Conservation (phyloP, 2,888 invertebrate species). For the Napeogenes sylphis region DNA sequence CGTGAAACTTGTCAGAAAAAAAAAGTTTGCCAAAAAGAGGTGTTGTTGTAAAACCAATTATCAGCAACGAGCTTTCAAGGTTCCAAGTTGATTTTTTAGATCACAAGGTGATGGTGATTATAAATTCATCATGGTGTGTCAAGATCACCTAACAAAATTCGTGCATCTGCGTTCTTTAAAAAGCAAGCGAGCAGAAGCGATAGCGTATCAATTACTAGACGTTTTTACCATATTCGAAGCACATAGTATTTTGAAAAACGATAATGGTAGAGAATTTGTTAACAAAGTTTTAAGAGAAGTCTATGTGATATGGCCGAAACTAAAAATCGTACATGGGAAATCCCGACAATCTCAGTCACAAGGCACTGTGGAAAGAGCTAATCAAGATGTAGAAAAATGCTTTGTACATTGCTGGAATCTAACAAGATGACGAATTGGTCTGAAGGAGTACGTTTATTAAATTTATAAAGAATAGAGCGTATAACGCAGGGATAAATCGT, state of each 20-base stretch:
- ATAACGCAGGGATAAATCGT: neutral
- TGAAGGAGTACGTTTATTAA: neutral
- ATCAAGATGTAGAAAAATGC: conserved; percentile 46
- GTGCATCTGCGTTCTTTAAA: no score
- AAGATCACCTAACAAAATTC: conserved; percentile 21
- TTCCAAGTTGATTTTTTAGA: conserved; percentile 24
- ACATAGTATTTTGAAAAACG: no score
- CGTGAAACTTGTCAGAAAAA: conserved; percentile 3
- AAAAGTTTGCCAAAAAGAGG: neutral
- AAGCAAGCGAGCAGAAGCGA: no score
- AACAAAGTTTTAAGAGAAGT: neutral
- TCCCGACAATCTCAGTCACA: conserved; percentile 43
- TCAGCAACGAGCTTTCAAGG: conserved; percentile 14
- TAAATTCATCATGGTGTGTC: conserved; percentile 19
- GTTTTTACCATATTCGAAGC: no score
- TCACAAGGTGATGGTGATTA: conserved; percentile 12
- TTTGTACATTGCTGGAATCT: no score
- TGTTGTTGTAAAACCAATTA: neutral
- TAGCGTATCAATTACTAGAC: no score
- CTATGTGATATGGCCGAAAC: neutral
- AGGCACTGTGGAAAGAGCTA: conserved; percentile 44
- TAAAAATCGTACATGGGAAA: conserved; percentile 39
- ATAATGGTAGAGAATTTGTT: conserved; percentile 9
- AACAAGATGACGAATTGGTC: neutral
- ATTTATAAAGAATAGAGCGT: neutral